These are phyloP conservation scores for Itoplectis maculator DNA, from an alignment of 2,888 invertebrate species.

Conservation along the genomic window DNA sequence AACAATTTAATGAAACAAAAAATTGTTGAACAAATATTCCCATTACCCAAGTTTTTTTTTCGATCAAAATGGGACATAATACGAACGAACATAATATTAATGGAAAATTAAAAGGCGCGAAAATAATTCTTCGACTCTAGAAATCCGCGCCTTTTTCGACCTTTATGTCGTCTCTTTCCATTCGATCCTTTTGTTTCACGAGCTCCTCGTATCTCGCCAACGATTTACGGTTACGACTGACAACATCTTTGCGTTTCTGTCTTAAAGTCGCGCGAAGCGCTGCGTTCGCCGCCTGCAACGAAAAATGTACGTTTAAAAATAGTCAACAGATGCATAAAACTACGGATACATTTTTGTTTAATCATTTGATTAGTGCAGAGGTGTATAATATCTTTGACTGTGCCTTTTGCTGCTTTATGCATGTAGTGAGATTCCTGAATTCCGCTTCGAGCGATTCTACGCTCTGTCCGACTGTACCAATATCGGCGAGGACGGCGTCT, in stretches of 20 bases:
- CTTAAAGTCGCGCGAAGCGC: constrained; percentile 1
- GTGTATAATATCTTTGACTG: no score
- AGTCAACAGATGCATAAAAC: background rate
- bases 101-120: background rate
- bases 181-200: background rate
- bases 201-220: constrained; percentile 19
- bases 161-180: background rate
- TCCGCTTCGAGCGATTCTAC: constrained; percentile 17
- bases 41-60: no score
- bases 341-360: no score
- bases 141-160: background rate
- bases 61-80: no score
- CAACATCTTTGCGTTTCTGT: constrained; percentile 18
- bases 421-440: constrained; percentile 8
- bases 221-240: background rate
- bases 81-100: no score
- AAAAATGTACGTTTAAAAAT: background rate
- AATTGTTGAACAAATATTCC: no score
- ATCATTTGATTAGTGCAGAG: no score
- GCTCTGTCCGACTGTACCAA: constrained; percentile 24
- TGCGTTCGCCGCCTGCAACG: constrained; percentile 33
- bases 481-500: constrained; percentile 15
- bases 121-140: background rate
- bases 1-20: no score
- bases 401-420: constrained; percentile 30